Evolutionary conservation across 2,797 vertebrate species (phyloP).

Genomic region (Orestias chungarensis): DNA sequence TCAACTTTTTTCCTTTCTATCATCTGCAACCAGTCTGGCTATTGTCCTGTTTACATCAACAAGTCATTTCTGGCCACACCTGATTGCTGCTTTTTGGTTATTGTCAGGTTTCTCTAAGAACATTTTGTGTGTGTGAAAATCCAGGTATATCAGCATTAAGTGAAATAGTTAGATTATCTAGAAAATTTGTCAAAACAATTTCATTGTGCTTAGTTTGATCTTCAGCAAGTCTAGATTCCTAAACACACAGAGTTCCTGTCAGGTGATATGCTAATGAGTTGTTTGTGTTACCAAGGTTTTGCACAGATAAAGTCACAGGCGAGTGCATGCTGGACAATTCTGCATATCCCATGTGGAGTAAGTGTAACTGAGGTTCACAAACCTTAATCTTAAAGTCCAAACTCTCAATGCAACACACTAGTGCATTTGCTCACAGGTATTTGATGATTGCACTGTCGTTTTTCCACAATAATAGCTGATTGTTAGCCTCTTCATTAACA

Average conservation of each 20-base stretch:
- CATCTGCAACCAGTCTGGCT: neutral
- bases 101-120: neutral
- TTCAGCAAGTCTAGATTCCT: neutral
- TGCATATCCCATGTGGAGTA: neutral
- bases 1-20: neutral
- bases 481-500: constrained; percentile 71
- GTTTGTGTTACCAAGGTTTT: neutral
- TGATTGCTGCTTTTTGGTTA: neutral
- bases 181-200: neutral
- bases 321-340: neutral
- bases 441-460: constrained; percentile 59
- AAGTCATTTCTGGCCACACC: neutral
- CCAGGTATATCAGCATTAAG: neutral
- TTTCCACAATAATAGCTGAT: constrained; percentile 43
- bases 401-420: constrained; percentile 18
- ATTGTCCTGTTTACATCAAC: neutral
- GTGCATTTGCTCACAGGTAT: constrained; percentile 55
- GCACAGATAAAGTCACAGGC: neutral
- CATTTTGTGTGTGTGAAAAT: neutral
- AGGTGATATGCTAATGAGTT: neutral
- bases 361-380: constrained; percentile 6
- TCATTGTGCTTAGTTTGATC: neutral
- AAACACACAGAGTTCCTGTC: neutral
- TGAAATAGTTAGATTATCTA: neutral
- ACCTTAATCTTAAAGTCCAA: neutral